These are phyloP conservation scores for Hyperoodon ampullatus DNA, from an alignment of 2,113 vertebrate species.

Conservation along the genomic window DNA sequence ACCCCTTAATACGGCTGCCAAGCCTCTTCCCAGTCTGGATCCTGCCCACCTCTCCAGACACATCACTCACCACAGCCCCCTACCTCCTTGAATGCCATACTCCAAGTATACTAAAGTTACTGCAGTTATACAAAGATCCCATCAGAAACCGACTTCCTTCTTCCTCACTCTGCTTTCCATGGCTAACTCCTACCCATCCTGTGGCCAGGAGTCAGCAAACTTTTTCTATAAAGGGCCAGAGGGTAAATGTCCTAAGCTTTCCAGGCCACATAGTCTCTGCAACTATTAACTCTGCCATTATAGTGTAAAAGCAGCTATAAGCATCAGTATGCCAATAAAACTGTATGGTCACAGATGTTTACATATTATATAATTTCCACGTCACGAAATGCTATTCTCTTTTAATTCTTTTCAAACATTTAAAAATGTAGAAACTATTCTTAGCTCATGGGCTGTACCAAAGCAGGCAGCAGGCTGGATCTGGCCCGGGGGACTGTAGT, in stretches of 20 bases:
- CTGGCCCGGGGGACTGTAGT: background rate
- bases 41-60: background rate
- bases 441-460: background rate
- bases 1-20: background rate
- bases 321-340: background rate
- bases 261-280: too few species aligned
- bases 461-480: background rate
- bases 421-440: constrained; percentile 31
- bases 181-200: background rate
- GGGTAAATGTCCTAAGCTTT: background rate
- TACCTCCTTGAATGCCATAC: background rate
- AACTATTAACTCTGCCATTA: background rate
- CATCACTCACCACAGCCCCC: background rate
- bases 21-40: background rate
- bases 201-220: background rate
- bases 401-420: constrained; percentile 32
- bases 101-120: background rate
- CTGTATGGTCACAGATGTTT: background rate
- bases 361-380: background rate
- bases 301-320: background rate
- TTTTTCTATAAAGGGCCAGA: background rate
- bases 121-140: background rate
- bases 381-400: background rate
- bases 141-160: background rate
- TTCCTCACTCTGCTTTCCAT: background rate